Conservation (phyloP, 2,888 invertebrate genomes). For the Choreutis nemorana region DNA sequence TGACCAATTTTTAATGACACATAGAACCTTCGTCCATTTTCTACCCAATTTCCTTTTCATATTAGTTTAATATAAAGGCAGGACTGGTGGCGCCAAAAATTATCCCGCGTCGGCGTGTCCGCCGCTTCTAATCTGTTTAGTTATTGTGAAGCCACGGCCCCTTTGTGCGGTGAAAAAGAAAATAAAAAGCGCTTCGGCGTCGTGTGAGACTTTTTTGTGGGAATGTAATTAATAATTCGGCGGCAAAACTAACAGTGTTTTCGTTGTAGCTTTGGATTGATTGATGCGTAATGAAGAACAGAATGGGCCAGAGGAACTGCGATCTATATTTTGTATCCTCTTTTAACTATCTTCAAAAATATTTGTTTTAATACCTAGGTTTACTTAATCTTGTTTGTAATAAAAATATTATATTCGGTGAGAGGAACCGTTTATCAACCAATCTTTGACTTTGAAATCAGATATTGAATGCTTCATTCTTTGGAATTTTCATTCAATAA, state of each 20-base stretch:
- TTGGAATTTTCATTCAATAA: too few species aligned
- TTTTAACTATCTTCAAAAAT: too few species aligned
- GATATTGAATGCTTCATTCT: too few species aligned
- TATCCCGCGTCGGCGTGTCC: conserved; percentile 60
- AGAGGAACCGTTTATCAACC: too few species aligned
- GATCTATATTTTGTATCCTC: too few species aligned
- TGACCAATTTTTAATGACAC: conserved; percentile 63
- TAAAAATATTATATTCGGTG: too few species aligned
- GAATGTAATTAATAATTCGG: conserved; percentile 68
- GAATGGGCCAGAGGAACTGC: conserved; percentile 9
- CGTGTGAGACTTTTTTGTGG: conserved; percentile 62
- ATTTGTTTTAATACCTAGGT: too few species aligned
- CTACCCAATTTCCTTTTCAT: conserved; percentile 66
- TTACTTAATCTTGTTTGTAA: too few species aligned
- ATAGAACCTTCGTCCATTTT: conserved; percentile 60
- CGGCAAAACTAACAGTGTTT: conserved; percentile 69
- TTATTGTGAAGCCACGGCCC: conserved; percentile 51
- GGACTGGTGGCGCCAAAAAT: conserved; percentile 67
- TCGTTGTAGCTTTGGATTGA: conserved; percentile 53
- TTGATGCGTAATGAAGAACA: conserved; percentile 43
- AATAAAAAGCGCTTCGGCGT: conserved; percentile 65
- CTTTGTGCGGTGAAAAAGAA: conserved; percentile 65
- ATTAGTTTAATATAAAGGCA: conserved; percentile 65
- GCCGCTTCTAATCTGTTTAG: conserved; percentile 60
- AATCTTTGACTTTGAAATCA: too few species aligned